Evolutionary conservation across 2,797 vertebrate species (phyloP).

Genomic region (Loris lydekkerianus): DNA sequence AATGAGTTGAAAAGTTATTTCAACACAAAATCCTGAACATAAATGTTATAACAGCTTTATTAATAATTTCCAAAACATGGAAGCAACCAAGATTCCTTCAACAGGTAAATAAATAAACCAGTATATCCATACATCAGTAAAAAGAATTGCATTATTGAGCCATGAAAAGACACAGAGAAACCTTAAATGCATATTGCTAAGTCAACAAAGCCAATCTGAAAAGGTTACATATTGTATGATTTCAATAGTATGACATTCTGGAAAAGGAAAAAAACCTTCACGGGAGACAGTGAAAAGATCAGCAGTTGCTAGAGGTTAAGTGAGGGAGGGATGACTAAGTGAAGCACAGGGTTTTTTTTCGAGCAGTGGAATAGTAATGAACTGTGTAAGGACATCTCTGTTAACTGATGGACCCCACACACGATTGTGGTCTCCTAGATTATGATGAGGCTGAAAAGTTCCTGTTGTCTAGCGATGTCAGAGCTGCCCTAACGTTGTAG

Average conservation of each 20-base stretch:
- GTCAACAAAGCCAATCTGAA: not conserved
- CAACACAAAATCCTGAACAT: conserved; percentile 1
- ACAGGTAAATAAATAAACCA: not conserved
- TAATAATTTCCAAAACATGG: not conserved
- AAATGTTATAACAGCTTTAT: not conserved
- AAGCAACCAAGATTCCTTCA: not conserved
- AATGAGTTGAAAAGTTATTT: conserved; percentile 2
- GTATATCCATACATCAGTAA: not conserved
- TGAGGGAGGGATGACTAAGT: not conserved
- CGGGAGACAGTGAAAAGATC: not conserved
- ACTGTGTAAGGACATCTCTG: not conserved
- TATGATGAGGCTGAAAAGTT: not conserved
- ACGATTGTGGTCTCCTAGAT: not conserved
- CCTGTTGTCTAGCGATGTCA: not conserved
- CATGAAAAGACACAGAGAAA: not conserved
- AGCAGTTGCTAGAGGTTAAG: not conserved
- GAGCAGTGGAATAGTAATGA: not conserved
- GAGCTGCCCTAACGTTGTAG: not conserved
- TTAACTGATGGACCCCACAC: not conserved
- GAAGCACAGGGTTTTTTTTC: not conserved
- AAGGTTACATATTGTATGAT: not conserved
- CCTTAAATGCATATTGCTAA: conserved; percentile 7
- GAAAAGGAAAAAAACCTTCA: not conserved
- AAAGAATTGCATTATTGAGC: not conserved
- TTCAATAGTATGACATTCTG: conserved; percentile 25